Base-by-base conservation (phyloP, 2,113 vertebrate species). In the Aptenodytes patagonicus region DNA sequence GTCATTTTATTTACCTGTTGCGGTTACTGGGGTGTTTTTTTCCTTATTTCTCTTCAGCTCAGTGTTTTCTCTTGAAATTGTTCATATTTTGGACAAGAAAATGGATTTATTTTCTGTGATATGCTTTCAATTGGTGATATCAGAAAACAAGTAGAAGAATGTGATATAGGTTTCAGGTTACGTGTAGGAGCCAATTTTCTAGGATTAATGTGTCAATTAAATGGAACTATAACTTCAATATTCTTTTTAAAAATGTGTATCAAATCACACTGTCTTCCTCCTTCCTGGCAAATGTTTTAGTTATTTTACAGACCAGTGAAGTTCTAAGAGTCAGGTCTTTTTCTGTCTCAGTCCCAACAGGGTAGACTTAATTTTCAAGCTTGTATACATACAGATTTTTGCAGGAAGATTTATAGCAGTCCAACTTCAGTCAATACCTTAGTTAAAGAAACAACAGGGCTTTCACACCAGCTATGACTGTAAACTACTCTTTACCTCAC, bases 121-220 rank as follows among this genome's bases (percentile, higher is more conserved):
- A 62, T 34, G 25, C 55, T 94, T 94, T 92, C 93, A 78, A 46
- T 26, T 83, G 88, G 66, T 32, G 66, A 87, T 86, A 94, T 69
- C 82, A 71, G 81, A 93, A 89, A 90, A 94, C 71, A 93, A 92
- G 40, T 44, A 76, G 65, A 95, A 92, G 44, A 83, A 78, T 77
- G 66, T 64, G 55, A 89, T 96, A 87, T 57, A 93, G n/a, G 95
- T 93, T 97, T 95, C 87, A 78, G 84, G 91, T 91, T 94, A 93
- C 32, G 10, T 40, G 61, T 55, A 91, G 76, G n/a, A 97, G 54
- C 83, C 91, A 88, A 71, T 97, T 96, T 95, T 93, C 84, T 88
- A 91, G 82, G 79, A 96, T 96, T 97, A 97, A 96, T 96, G 77
- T 86, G 77, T 96, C 97, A 96, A 97, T 95, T 93, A 95, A 95